These are phyloP conservation scores for Caenorhabditis sulstoni DNA, from an alignment of 2,888 invertebrate species.

Conservation along the genomic window DNA sequence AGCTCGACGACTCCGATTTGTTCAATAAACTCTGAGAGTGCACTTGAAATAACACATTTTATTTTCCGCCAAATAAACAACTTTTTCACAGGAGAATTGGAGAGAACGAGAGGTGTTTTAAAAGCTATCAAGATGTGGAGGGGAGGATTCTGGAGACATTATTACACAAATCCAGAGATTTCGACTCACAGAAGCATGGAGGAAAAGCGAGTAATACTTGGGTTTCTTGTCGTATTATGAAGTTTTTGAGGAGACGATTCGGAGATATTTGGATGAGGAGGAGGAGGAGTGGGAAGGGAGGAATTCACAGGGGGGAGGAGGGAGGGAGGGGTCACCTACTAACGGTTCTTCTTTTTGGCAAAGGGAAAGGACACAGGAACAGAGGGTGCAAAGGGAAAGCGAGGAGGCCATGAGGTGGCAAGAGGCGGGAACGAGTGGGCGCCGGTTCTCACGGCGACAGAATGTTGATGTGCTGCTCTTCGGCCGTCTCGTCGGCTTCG, in stretches of 20 bases:
- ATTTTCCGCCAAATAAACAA: slow-evolving; percentile 45
- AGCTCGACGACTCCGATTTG: slow-evolving; percentile 44
- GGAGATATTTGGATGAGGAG: slow-evolving; percentile 5
- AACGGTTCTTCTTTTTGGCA: slow-evolving; percentile 26
- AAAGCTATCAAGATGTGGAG: slow-evolving; percentile 20
- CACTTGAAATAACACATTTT: slow-evolving; percentile 37
- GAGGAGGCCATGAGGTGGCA: slow-evolving; percentile 4
- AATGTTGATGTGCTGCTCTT: slow-evolving; percentile 51
- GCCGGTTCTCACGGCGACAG: slow-evolving; percentile 49
- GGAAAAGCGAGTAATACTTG: slow-evolving; percentile 45
- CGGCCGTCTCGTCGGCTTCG: slow-evolving; percentile 35
- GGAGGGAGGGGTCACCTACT: slow-evolving; percentile 8
- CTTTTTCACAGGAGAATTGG: slow-evolving; percentile 18
- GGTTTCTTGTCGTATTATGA: slow-evolving; percentile 41
- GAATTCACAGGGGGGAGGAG: slow-evolving; percentile 47
- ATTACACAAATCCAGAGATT: slow-evolving; percentile 30
- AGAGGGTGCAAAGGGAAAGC: slow-evolving; percentile 3
- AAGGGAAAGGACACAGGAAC: slow-evolving; percentile 38
- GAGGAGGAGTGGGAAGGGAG: neutral
- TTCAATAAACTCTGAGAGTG: slow-evolving; percentile 51
- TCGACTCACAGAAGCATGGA: slow-evolving; percentile 2
- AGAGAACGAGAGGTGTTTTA: slow-evolving; percentile 39
- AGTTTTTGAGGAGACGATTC: slow-evolving; percentile 25
- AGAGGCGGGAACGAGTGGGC: neutral
- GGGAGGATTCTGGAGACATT: slow-evolving; percentile 1